Conservation (phyloP, 2,888 invertebrate genomes). For the Eupithecia vulgata region DNA sequence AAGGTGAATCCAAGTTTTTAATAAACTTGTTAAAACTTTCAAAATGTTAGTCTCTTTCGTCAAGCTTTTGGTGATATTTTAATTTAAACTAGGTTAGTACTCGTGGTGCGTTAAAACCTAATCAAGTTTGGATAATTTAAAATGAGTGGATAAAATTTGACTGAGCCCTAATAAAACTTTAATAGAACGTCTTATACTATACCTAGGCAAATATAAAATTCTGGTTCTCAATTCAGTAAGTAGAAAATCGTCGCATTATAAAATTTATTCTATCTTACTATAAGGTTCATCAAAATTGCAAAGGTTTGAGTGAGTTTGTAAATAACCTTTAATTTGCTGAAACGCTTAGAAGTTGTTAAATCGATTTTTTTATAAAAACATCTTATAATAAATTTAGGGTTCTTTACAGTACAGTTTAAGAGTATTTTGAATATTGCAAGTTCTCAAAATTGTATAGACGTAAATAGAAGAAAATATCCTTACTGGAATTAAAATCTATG, state of each 20-base stretch:
- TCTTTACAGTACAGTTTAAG: neutral
- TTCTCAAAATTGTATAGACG: neutral
- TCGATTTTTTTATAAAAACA: neutral
- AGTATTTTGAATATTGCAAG: neutral
- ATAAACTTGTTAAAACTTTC: conserved; percentile 7
- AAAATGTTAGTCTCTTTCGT: conserved; percentile 1
- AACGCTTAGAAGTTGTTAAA: neutral
- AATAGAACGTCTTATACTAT: conserved; percentile 1
- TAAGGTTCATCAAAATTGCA: neutral
- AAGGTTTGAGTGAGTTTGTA: neutral
- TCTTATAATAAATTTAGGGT: no score
- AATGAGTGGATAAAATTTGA: neutral
- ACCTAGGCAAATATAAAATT: neutral
- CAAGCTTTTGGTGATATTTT: conserved; percentile 1
- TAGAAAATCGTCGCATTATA: neutral
- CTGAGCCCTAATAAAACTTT: neutral
- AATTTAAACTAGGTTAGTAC: neutral
- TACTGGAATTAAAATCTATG: neutral
- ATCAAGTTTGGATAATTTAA: neutral
- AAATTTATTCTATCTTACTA: neutral
- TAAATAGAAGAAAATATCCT: neutral
- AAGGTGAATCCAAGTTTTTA: conserved; percentile 11
- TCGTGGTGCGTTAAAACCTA: neutral
- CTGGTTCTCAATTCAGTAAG: neutral
- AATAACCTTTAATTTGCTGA: neutral